Conservation (phyloP, 2,888 invertebrate genomes). For the Heterodera filipjevi region DNA sequence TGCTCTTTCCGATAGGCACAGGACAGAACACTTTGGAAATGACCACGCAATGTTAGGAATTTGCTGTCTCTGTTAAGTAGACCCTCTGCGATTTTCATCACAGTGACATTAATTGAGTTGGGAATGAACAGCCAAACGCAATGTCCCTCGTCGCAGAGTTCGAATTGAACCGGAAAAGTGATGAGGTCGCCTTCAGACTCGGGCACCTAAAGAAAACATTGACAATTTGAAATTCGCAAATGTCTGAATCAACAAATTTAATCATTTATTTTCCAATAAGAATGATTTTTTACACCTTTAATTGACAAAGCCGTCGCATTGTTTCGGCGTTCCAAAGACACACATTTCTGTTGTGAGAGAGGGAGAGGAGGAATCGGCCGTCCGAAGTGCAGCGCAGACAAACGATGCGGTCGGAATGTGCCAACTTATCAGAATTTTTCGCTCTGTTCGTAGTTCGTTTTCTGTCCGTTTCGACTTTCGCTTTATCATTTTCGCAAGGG, state of each 20-base stretch:
- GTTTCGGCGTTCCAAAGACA: slow-evolving; percentile 33
- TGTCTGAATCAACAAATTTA: no score
- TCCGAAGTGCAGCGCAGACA: slow-evolving; percentile 26
- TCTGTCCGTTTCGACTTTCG: not conserved
- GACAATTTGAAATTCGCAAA: no score
- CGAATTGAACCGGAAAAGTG: slow-evolving; percentile 5
- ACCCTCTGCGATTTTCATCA: not conserved
- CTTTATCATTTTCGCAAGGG: not conserved
- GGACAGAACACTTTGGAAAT: slow-evolving; percentile 30
- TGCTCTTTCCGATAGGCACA: slow-evolving; percentile 28
- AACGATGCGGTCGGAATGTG: slow-evolving; percentile 9
- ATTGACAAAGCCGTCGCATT: slow-evolving; percentile 5
- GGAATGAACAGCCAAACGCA: slow-evolving; percentile 30
- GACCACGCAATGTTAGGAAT: slow-evolving; percentile 25
- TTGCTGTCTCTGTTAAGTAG: not conserved
- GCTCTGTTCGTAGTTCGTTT: not conserved
- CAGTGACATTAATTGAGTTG: slow-evolving; percentile 1
- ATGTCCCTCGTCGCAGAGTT: slow-evolving; percentile 30
- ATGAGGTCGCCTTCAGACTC: not conserved
- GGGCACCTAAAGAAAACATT: not conserved
- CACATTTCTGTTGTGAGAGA: slow-evolving; percentile 26
- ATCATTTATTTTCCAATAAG: no score
- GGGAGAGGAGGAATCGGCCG: slow-evolving; percentile 29
- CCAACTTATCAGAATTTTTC: not conserved
- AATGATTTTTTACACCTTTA: not conserved